Base-by-base conservation (phyloP, 2,888 invertebrate genomes). In the Drosophila demipolita region DNA sequence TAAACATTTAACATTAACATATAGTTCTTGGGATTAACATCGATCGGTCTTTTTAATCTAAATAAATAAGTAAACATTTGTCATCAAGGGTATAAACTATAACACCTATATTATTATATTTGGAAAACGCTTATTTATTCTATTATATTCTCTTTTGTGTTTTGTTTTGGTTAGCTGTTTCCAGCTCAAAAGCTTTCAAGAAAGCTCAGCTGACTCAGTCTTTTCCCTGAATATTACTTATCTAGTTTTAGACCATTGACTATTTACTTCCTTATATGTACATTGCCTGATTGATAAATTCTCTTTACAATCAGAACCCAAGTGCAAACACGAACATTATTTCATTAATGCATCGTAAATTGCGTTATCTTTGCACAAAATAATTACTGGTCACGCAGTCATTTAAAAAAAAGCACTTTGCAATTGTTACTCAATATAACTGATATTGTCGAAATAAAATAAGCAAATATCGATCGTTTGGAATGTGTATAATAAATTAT, bases 301-400 rank as follows among this genome's bases (percentile, higher is more conserved):
- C 15, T 3, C 0, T 32, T 29, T 12, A n/a, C 45, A 48, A 58
- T 8, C 29, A 17, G 7, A 40, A 58, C 6, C n/a, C 5, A 3
- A 33, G 58, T 23, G 3, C 23, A 11, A 49, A 52, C n/a, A 35
- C 48, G 33, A 26, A 48, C 26, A 63, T 48, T 12, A 6, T 3
- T 20, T 58, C 26, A 48, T 61, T 35, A 42, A 48, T 29, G 42
- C 20, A 23, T 54, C 3, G 17, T 7, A 26, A 50, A 38, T 15
- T 33, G 17, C 42, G 17, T 73, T 65, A 73, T 71, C 66, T 33
- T 23, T 29, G 3, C 48, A 29, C 6, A 23, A 32, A 20, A 23
- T 23, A 17, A 12, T 26, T 23, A 9, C n/a, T 33, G 35, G 63
- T 53, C 40, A 62, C 29, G 57, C 40, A 63, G 40, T 45, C 26